Evolutionary conservation across 2,888 invertebrate genomes (phyloP), one percentile per base, ranked within the genome.

Genomic region (Diabrotica balteata): DNA sequence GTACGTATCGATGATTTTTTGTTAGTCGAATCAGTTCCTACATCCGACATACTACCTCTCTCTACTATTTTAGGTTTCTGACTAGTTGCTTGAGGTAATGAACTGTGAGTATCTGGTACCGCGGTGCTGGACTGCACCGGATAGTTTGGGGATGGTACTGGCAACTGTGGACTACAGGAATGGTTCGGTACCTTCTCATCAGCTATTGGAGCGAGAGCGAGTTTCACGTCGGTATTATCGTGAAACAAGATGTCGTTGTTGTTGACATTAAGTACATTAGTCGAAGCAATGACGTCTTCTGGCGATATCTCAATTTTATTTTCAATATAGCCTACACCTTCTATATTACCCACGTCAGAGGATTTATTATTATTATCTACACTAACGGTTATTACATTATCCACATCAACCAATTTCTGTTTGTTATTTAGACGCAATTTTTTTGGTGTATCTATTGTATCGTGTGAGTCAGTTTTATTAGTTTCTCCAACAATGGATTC

Each of bases 91-190:
- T 79, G 79, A 79, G 79, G 76, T 77, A 66, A 57, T 7, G 61
- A 43, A 42, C 55, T 47, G 22, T 57, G 55, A 50, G 11, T 42
- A 42, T 60, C 66, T 17, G 60, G 55, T 51, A 60, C 46, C 10
- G 57, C 43, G 22, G 66, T 61, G 52, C 61, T 57, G 17, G 60
- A 61, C 55, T 66, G 66, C 7, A 81, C 76, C 43, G 81, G 84
- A 76, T 82, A 82, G 68, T 80, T 83, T 6, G 83, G 83, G 32
- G 83, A 83, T 46, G 83, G 81, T 58, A 80, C 75, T 45, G 84
- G 83, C 71, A 83, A 73, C 71, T 83, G 82, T 32, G 83, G 82
- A 69, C 82, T 83, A 73, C 81, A 80, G 51, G 80, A 80, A 69
- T 81, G 79, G 63, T 67, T 73, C 11, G 78, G 73, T 67, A 74